Base-by-base conservation (phyloP, 2,113 vertebrate genomes). In the Serinus canaria region DNA sequence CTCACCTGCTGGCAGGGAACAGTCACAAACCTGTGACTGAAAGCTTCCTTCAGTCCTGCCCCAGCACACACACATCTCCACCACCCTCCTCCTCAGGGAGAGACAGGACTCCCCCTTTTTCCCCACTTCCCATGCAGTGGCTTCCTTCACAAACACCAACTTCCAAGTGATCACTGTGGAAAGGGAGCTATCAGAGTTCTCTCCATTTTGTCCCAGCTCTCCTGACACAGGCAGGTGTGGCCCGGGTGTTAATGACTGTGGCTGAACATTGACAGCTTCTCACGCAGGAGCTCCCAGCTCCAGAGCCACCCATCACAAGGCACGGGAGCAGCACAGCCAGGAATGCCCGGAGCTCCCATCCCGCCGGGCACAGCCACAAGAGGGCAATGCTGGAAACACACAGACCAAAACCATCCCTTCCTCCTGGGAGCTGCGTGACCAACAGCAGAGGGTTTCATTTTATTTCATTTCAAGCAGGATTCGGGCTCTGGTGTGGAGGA, bases 81-180 rank as follows among this genome's bases (percentile, higher is more conserved):
- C 39, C 37, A 31, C 6, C 6, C 37, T 50, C 46, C 47, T 76
- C 27, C 79, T 47, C 27, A 1, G 30, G 12, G 37, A 50, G 8
- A 28, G 23, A 41, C 47, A n/a, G 37, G 77, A n/a, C 56, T 11
- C 11, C 18, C 30, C 20, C 15, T 7, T 10, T 50, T n/a, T 56
- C 67, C 67, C 41, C 31, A 53, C 35, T 18, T 14, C 52, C 47
- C 59, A 44, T 4, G 2, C 47, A 52, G 33, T 1, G 11, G 24
- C 86, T 91, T 84, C 58, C 64, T 20, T 58, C 69, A 27, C 69
- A 23, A 46, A 67, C 27, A 58, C 30, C n/a, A 8, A 0, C 30
- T 80, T 47, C 23, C 0, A 2, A 30, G 7, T 25, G 13, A 67
- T 19, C 33, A 2, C 3, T 0, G 20, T 20, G 64, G 30, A 35